phyloP scores from a whole-genome alignment of 2,888 invertebrate species.

The Lapara coniferarum region DNA sequence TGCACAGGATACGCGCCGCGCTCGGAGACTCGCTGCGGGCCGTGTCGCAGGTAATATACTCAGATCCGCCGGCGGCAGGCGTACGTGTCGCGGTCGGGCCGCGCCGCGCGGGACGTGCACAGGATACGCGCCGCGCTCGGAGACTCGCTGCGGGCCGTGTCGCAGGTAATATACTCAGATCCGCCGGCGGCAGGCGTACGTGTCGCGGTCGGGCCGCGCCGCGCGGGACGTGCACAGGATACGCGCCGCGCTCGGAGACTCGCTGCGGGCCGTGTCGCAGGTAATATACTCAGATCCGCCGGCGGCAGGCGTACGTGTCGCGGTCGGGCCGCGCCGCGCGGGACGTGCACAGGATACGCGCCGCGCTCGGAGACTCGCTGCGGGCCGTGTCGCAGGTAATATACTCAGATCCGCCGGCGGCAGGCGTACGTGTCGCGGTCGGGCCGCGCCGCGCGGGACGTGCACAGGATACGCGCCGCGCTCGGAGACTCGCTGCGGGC shows the following conservation, averaged over 20 bases:
- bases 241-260: constrained; percentile 90
- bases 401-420: constrained; percentile 93
- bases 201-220: constrained; percentile 92
- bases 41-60: constrained; percentile 89
- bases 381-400: constrained; percentile 90
- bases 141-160: constrained; percentile 90
- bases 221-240: constrained; percentile 95
- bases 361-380: constrained; percentile 90
- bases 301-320: constrained; percentile 94
- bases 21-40: constrained; percentile 91
- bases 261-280: constrained; percentile 90
- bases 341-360: constrained; percentile 93
- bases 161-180: no score
- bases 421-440: constrained; percentile 94
- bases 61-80: constrained; percentile 94
- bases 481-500: constrained; percentile 91
- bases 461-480: constrained; percentile 92
- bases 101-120: constrained; percentile 95
- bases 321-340: constrained; percentile 93
- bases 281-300: no score
- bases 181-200: constrained; percentile 94
- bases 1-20: constrained; percentile 92
- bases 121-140: constrained; percentile 91
- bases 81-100: constrained; percentile 93
- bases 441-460: constrained; percentile 93